Percentiles rank a stretch among this genome's conserved stretches.
Conservation (phyloP, 2,797 vertebrate genomes). For the Naso thynnoides region DNA sequence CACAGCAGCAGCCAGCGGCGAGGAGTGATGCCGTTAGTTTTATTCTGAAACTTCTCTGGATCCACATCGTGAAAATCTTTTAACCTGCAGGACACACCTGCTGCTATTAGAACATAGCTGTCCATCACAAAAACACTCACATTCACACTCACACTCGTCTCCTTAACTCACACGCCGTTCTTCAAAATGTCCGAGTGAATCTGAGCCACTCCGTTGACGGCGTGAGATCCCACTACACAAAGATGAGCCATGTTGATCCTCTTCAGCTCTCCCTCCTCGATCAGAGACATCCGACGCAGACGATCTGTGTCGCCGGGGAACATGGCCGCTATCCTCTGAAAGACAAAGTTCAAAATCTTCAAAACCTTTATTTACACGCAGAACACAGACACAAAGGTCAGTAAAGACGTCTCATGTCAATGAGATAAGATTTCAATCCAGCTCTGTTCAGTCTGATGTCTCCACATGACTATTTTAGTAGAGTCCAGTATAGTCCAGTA, state of each 20-base stretch:
- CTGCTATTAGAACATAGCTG: too few species aligned
- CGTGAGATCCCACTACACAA: slow-evolving; percentile 90
- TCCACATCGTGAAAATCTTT: slow-evolving; percentile 91
- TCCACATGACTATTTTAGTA: too few species aligned
- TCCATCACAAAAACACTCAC: too few species aligned
- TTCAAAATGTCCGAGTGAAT: slow-evolving; percentile 92
- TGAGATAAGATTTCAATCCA: too few species aligned
- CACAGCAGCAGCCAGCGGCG: slow-evolving; percentile 92
- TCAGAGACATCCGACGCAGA: slow-evolving; percentile 89
- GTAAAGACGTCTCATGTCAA: too few species aligned
- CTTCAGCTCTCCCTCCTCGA: slow-evolving; percentile 88
- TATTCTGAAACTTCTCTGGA: slow-evolving; percentile 92
- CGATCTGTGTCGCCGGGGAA: slow-evolving; percentile 88
- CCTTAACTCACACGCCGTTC: slow-evolving; percentile 84
- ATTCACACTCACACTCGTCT: too few species aligned
- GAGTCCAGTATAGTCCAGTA: too few species aligned
- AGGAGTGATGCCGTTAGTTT: slow-evolving; percentile 92
- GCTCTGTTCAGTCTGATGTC: too few species aligned
- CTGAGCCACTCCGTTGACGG: slow-evolving; percentile 90
- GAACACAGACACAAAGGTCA: background rate
- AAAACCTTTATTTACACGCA: background rate
- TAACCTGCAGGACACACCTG: slow-evolving; percentile 55
- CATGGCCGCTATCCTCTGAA: slow-evolving; percentile 82
- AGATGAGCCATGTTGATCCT: slow-evolving; percentile 93
- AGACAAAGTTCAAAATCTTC: background rate